Evolutionary conservation across 1,140 invertebrate genomes (phyloP), one percentile per base, ranked within the genome.

Genomic region (Hydropsyche tenuis): DNA sequence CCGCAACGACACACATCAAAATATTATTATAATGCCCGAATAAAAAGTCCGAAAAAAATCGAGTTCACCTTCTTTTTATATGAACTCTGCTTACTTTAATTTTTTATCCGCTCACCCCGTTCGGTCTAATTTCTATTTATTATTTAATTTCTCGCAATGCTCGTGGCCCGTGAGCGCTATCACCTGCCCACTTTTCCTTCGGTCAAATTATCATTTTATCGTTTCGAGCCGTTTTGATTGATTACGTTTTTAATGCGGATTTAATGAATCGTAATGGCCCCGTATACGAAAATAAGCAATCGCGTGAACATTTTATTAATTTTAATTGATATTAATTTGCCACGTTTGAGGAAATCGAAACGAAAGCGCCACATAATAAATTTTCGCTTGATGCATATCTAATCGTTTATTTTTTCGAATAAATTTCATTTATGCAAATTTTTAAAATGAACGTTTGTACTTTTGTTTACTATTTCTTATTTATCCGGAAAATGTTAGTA

Each of bases 101-200:
- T 22, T 65, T 42, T 22, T 22, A 37, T 45, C 16, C 16, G 1
- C 37, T 65, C 23, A 12, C 63, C 12, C 16, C 16, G 16, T 12
- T 70, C 3, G 3, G 3, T 70, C 25, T 53, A 64, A 30, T 66
- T 62, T 69, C 69, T 60, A 62, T 72, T 69, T 75, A 75, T 69
- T 75, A 75, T 75, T 75, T 69, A 68, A 73, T 73, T 51, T 64
- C 42, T 20, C 23, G 42, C 42, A 72, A 62, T 20, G 53, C n/a
- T 16, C 7, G n/a, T n/a, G n/a, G n/a, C n/a, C n/a, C n/a, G n/a
- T n/a, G n/a, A n/a, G n/a, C n/a, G 30, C 30, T 37, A 64, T 72
- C 73, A 75, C 73, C 73, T 75, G 73, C 62, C 37, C 42, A 37
- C 3, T 37, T 37, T 9, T 37, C 30, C 9, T 37, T 37, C 30